These are phyloP conservation scores for Pteronura brasiliensis DNA, from an alignment of 2,113 vertebrate genomes.

Conservation along the genomic window DNA sequence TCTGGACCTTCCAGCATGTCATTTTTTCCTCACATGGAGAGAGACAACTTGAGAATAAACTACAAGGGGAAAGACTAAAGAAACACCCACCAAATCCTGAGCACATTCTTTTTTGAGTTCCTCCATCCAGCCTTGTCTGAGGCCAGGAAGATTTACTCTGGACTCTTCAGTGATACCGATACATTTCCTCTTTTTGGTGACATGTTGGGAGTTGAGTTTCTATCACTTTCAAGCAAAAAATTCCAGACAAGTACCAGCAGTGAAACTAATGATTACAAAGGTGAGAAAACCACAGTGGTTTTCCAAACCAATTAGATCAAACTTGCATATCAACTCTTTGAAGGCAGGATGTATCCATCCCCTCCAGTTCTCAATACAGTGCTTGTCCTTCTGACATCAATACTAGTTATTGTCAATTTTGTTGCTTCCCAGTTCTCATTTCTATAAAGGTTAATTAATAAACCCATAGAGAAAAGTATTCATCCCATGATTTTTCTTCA, in stretches of 20 bases:
- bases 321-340: background rate
- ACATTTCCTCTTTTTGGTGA: background rate
- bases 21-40: background rate
- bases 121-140: background rate
- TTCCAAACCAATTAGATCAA: background rate
- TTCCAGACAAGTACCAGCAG: background rate
- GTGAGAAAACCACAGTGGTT: background rate
- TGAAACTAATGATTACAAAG: background rate
- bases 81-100: background rate
- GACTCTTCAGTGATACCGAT: background rate
- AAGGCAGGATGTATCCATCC: background rate
- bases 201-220: background rate
- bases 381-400: background rate
- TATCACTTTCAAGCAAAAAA: background rate
- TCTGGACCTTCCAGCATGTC: background rate
- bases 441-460: constrained; percentile 1
- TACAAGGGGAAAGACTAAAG: background rate
- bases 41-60: background rate
- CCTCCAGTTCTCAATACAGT: background rate
- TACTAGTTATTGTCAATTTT: background rate
- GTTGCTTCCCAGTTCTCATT: background rate
- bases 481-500: background rate
- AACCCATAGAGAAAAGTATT: background rate
- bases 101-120: background rate
- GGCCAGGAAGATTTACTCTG: background rate